Evolutionary conservation across 2,888 invertebrate species (phyloP).

Genomic region (Micropterix aruncella): DNA sequence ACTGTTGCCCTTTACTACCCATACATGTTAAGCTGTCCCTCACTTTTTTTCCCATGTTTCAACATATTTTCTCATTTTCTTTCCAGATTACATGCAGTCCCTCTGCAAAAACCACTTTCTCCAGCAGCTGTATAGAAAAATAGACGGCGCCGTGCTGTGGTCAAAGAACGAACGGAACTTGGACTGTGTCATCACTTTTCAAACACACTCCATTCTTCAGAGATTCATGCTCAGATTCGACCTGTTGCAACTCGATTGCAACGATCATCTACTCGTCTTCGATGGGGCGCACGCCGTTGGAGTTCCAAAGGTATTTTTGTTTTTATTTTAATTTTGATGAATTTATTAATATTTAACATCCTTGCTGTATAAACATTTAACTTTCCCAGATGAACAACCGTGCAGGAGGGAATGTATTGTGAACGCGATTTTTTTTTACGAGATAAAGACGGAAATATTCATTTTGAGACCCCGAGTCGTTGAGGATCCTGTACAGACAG

Average conservation of each 20-base stretch:
- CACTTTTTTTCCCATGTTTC: too few relatives aligned
- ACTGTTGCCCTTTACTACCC: too few relatives aligned
- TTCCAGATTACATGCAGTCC: constrained; percentile 78
- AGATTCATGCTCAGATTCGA: constrained; percentile 91
- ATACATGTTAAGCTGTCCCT: too few relatives aligned
- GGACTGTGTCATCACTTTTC: constrained; percentile 87
- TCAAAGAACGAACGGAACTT: constrained; percentile 84
- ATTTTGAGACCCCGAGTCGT: too few relatives aligned
- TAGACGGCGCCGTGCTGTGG: constrained; percentile 81
- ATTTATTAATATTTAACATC: too few relatives aligned
- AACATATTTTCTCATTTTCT: too few relatives aligned
- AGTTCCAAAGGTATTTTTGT: constrained; percentile 64
- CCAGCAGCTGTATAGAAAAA: constrained; percentile 77
- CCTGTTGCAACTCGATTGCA: constrained; percentile 82
- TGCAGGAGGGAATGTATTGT: too few relatives aligned
- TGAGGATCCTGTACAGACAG: too few relatives aligned
- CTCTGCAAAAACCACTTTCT: constrained; percentile 84
- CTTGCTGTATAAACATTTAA: too few relatives aligned
- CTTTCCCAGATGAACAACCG: too few relatives aligned
- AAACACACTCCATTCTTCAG: constrained; percentile 88
- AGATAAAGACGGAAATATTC: too few relatives aligned
- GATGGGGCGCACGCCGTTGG: constrained; percentile 87
- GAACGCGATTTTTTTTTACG: too few relatives aligned
- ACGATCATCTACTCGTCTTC: constrained; percentile 85
- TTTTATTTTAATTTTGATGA: constrained; percentile 2